Percentiles rank a stretch among this genome's conserved stretches.
Evolutionary conservation across 2,888 invertebrate species (phyloP).

Genomic region (Rhagonycha fulva): DNA sequence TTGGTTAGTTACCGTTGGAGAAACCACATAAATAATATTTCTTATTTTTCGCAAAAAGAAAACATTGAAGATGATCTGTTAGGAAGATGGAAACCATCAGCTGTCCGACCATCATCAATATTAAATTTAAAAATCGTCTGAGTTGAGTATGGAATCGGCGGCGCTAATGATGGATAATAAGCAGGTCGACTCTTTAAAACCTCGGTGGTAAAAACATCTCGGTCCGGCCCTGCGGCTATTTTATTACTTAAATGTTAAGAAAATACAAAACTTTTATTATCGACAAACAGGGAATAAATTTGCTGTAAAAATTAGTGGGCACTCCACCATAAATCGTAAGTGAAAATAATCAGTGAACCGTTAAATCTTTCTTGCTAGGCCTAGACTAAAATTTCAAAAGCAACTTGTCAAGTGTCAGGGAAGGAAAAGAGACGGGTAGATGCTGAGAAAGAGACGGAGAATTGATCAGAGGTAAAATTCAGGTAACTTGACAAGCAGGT

Average conservation of each 20-base stretch:
- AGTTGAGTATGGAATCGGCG: neutral
- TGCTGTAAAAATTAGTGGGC: neutral
- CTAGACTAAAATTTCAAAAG: conserved; percentile 54
- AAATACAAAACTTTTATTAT: neutral
- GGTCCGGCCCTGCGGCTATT: neutral
- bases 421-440: conserved; percentile 43
- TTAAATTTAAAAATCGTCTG: neutral
- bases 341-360: conserved; percentile 41
- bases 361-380: conserved; percentile 39
- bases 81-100: neutral
- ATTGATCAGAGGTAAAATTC: conserved; percentile 44
- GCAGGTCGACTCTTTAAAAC: neutral
- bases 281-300: neutral
- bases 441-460: conserved; percentile 37
- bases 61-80: neutral
- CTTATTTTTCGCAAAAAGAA: neutral
- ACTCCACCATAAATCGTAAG: conserved; percentile 15
- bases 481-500: conserved; percentile 44
- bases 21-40: too few species aligned
- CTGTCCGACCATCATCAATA: neutral
- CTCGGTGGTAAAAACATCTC: neutral
- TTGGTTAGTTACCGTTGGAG: too few species aligned
- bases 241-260: neutral
- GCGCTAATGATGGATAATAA: neutral
- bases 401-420: conserved; percentile 56